Evolutionary conservation across 2,888 invertebrate genomes (phyloP), one percentile per base, ranked within the genome.

Genomic region (Agonum fuliginosum): DNA sequence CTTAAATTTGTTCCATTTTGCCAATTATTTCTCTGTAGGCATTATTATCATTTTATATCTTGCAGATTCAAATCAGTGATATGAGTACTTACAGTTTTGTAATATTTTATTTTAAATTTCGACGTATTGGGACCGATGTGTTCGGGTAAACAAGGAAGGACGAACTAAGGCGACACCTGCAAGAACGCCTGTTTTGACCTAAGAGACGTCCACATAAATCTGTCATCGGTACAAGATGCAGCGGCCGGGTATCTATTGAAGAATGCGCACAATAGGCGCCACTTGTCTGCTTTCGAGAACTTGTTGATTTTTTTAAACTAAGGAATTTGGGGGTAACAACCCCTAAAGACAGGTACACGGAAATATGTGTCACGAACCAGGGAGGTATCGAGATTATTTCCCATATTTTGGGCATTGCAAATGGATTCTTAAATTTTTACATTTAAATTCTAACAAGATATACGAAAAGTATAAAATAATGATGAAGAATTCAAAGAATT

Each of bases 201-300:
- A 41, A 67, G 37, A 67, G 41, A 37, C 37, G 34, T 65, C 19
- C 14, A 17, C 46, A 70, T 46, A 70, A 70, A 70, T 70, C 46
- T 70, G 70, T 70, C 70, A 70, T 70, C 43, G 70, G 27, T 34
- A 4, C 12, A 4, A n/a, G 5, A 12, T 6, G 41, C 17, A 17
- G 46, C 3, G 8, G 8, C 4, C 22, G 20, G 54, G 19, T 54
- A 20, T 19, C 27, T 34, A 8, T 34, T n/a, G 3, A 65, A 17
- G 34, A 22, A 62, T 27, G 10, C 30, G n/a, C n/a, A 46, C 70
- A 70, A 70, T 70, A 70, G 70, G 70, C 70, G 70, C 70, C 70
- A 70, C 43, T 17, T n/a, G 12, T 20, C 24, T 34, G 22, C 1
- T 19, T 24, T 46, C n/a, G 22, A 12, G 24, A 46, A 8, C 5